Evolutionary conservation across 2,888 invertebrate species (phyloP).

Genomic region (Chrysomela aeneicollis): DNA sequence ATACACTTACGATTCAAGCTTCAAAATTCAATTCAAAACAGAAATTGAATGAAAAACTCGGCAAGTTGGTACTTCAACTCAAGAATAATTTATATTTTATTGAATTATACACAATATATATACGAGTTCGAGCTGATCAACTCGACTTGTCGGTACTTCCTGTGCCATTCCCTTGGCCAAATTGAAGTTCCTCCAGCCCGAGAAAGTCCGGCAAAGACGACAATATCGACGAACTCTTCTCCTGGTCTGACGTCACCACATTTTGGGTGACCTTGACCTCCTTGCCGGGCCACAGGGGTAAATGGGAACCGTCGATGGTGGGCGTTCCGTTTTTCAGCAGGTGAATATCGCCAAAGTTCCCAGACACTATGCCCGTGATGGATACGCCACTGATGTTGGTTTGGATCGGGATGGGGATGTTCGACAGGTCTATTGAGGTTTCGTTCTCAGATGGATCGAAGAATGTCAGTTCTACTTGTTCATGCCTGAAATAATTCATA

Average conservation of each 20-base stretch:
- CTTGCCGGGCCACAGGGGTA: conserved; percentile 52
- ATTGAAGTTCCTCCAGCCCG: conserved; percentile 36
- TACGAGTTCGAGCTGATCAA: too few relatives aligned
- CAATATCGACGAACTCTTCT: conserved; percentile 49
- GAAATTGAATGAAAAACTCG: too few relatives aligned
- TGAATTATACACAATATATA: too few relatives aligned
- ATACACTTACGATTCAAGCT: too few relatives aligned
- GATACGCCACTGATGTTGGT: conserved; percentile 65
- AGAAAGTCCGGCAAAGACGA: conserved; percentile 46
- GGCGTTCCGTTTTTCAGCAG: conserved; percentile 34
- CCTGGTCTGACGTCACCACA: conserved; percentile 51
- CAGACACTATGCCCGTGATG: conserved; percentile 59
- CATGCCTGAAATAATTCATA: conserved; percentile 63
- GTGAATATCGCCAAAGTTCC: conserved; percentile 38
- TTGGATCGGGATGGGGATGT: conserved; percentile 65
- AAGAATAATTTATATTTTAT: too few relatives aligned
- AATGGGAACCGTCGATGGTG: conserved; percentile 31
- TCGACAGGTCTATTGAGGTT: conserved; percentile 63
- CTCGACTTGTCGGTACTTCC: not conserved
- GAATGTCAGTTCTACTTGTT: conserved; percentile 66
- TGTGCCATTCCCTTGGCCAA: not conserved
- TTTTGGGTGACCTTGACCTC: conserved; percentile 54
- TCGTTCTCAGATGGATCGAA: conserved; percentile 64
- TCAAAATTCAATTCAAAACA: too few relatives aligned
- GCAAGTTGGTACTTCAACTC: too few relatives aligned